A percentile compares a stretch with the other conserved stretches of the same genome.
These are phyloP conservation scores for Lutjanus erythropterus DNA, from an alignment of 2,113 vertebrate species.

Conservation along the genomic window DNA sequence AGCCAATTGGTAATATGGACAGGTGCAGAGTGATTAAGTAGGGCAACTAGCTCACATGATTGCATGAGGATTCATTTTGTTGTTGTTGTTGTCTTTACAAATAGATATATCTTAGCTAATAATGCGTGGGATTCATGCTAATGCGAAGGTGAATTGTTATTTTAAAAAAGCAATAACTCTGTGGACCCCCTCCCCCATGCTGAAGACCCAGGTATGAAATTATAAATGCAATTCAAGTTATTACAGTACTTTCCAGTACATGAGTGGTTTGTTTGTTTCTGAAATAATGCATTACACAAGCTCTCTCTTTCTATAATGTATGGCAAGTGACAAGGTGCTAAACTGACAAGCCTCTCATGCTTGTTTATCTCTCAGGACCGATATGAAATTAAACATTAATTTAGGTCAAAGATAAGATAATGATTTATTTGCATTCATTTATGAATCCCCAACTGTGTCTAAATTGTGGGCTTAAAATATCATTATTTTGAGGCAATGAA, in stretches of 20 bases:
- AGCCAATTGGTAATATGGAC: too few species aligned
- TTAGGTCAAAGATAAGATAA: constrained; percentile 52
- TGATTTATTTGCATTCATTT: constrained; percentile 49
- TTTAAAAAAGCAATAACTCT: too few species aligned
- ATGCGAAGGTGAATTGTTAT: too few species aligned
- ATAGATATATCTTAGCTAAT: too few species aligned
- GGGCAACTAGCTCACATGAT: too few species aligned
- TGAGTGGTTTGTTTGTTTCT: not conserved
- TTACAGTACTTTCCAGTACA: not conserved
- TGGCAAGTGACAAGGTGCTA: constrained; percentile 8
- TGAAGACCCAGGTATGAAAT: too few species aligned
- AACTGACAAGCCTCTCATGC: not conserved
- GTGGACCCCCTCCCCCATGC: too few species aligned
- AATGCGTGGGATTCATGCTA: too few species aligned
- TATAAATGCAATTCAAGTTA: not conserved
- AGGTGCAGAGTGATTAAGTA: too few species aligned
- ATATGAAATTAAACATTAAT: constrained; percentile 36
- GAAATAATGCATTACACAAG: not conserved
- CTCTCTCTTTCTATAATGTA: not conserved
- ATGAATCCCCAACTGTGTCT: constrained; percentile 34
- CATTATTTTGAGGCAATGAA: constrained; percentile 47
- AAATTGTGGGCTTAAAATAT: constrained; percentile 42
- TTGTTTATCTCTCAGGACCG: constrained; percentile 15
- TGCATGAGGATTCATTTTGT: too few species aligned
- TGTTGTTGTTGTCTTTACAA: too few species aligned